Percentiles rank a stretch among this genome's conserved stretches.
Evolutionary conservation across 2,797 vertebrate genomes (phyloP).

Genomic region (Tenualosa ilisha): DNA sequence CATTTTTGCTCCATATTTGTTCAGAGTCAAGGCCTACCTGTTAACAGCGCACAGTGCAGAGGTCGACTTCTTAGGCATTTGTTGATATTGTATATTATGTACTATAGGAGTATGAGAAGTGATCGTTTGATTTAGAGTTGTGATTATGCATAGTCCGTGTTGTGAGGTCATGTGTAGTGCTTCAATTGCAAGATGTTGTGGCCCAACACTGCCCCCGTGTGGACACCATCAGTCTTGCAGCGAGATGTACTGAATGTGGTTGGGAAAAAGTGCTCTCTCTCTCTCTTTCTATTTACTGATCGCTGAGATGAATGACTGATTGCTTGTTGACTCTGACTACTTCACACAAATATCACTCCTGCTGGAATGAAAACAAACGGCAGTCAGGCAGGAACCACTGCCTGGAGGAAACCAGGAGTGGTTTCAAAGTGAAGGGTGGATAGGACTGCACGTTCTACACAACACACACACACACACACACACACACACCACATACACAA

Average conservation of each 20-base stretch:
- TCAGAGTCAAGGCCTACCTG: slow-evolving; percentile 26
- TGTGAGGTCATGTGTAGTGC: background rate
- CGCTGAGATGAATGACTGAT: slow-evolving; percentile 17
- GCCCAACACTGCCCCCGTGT: background rate
- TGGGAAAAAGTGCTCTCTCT: background rate
- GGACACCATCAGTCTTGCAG: background rate
- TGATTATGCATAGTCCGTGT: background rate
- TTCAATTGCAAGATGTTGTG: background rate
- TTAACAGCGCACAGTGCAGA: slow-evolving; percentile 38
- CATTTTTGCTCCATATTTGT: slow-evolving; percentile 8
- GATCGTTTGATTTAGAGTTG: background rate
- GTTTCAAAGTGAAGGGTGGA: slow-evolving; percentile 7
- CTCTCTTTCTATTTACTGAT: slow-evolving; percentile 9
- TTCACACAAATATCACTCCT: slow-evolving; percentile 15
- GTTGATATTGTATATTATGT: slow-evolving; percentile 22
- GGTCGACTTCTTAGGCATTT: slow-evolving; percentile 42
- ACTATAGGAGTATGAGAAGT: slow-evolving; percentile 6
- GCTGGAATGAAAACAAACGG: slow-evolving; percentile 20
- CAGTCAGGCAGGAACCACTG: slow-evolving; percentile 6
- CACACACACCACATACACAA: background rate
- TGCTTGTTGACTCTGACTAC: slow-evolving; percentile 24
- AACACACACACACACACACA: background rate
- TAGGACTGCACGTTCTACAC: background rate
- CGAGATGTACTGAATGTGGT: background rate
- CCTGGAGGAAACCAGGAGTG: background rate